A percentile compares a stretch with the other conserved stretches of the same genome.
Conservation (phyloP, 2,888 invertebrate species). For the Leptodirus hochenwartii region DNA sequence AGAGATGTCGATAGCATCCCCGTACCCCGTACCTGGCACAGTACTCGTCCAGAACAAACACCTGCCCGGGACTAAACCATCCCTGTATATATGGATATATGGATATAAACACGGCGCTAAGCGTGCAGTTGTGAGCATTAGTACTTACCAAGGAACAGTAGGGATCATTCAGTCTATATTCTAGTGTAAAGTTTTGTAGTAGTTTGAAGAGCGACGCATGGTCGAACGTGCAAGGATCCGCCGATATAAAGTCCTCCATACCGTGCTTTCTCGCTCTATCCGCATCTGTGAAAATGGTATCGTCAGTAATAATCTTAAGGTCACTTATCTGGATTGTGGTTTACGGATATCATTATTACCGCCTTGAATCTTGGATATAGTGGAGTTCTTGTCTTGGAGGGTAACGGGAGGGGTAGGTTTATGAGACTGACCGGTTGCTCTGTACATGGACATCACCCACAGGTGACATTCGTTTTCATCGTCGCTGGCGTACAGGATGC, state of each 20-base stretch:
- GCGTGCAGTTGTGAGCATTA: neutral
- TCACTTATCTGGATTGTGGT: no score
- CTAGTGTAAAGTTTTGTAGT: slow-evolving; percentile 82
- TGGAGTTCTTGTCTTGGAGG: slow-evolving; percentile 63
- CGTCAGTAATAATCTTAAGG: neutral
- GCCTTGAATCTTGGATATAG: slow-evolving; percentile 78
- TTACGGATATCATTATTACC: no score
- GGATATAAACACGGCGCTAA: no score
- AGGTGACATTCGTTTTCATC: slow-evolving; percentile 96
- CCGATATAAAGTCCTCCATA: slow-evolving; percentile 98
- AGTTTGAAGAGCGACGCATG: slow-evolving; percentile 85
- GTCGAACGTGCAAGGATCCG: slow-evolving; percentile 95
- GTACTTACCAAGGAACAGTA: slow-evolving; percentile 82
- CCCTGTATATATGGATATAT: slow-evolving; percentile 56
- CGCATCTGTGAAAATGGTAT: slow-evolving; percentile 43
- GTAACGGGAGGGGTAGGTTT: slow-evolving; percentile 88
- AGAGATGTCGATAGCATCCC: slow-evolving; percentile 91
- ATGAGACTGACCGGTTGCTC: slow-evolving; percentile 99
- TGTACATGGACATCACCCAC: slow-evolving; percentile 98
- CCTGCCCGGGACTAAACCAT: slow-evolving; percentile 99
- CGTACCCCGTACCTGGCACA: slow-evolving; percentile 95
- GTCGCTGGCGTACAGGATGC: slow-evolving; percentile 86
- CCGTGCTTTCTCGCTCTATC: slow-evolving; percentile 96
- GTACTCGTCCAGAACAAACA: slow-evolving; percentile 95
- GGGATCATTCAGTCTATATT: slow-evolving; percentile 93